These are phyloP conservation scores for Gallinago solitaria DNA, from an alignment of 2,797 vertebrate species.

Conservation along the genomic window DNA sequence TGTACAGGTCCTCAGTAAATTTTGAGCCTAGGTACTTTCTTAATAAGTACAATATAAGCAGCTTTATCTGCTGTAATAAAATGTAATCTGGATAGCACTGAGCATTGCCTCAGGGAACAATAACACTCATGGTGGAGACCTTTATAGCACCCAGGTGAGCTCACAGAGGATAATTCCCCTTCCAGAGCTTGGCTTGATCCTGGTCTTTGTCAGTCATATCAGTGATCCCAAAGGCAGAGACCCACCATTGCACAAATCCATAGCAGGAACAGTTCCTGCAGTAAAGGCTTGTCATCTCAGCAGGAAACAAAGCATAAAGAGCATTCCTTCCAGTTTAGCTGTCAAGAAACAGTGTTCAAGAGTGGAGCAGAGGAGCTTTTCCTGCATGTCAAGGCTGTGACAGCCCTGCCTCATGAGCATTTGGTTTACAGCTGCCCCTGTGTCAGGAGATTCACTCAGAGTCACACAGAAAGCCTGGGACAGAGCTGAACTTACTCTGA, in stretches of 20 bases:
- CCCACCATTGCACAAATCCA: not conserved
- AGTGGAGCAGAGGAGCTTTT: not conserved
- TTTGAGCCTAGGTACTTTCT: not conserved
- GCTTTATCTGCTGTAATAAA: not conserved
- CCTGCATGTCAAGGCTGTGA: not conserved
- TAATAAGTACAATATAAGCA: not conserved
- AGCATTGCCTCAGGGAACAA: not conserved
- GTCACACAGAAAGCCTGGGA: not conserved
- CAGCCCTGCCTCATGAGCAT: rapidly evolving
- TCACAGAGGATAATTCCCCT: not conserved
- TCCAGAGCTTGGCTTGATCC: not conserved
- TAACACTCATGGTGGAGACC: not conserved
- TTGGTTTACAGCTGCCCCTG: not conserved
- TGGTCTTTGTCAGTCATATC: not conserved
- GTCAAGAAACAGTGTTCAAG: not conserved
- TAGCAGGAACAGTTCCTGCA: not conserved
- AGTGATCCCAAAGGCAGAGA: not conserved
- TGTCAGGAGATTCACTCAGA: not conserved
- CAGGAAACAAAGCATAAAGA: not conserved
- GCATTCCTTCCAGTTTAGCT: not conserved
- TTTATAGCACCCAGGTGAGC: not conserved
- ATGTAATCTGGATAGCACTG: not conserved
- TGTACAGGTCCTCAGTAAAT: not conserved
- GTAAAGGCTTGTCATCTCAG: not conserved
- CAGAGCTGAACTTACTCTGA: not conserved